A percentile compares a stretch with the other conserved stretches of the same genome.
phyloP scores from a whole-genome alignment of 1,140 invertebrate species.

The Dinoponera quadriceps region DNA sequence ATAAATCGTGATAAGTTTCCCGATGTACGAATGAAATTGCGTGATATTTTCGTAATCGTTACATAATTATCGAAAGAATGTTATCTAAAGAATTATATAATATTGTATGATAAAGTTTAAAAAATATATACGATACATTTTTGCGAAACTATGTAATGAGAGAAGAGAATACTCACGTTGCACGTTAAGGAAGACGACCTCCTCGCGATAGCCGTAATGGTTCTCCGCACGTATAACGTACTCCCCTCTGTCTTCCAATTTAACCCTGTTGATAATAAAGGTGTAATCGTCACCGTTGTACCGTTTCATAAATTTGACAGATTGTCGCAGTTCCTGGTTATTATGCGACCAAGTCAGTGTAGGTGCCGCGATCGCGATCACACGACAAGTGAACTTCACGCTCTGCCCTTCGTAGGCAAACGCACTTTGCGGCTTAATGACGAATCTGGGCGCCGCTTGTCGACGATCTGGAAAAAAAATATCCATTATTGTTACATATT shows the following conservation, averaged over 20 bases:
- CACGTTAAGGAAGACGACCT: conserved; percentile 98
- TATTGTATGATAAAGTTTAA: neutral
- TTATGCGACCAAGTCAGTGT: conserved; percentile 98
- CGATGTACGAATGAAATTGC: too few species aligned
- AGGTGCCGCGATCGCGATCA: conserved; percentile 97
- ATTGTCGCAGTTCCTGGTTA: conserved; percentile 97
- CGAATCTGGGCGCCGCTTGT: conserved; percentile 98
- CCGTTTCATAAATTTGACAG: conserved; percentile 99
- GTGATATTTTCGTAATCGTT: too few species aligned
- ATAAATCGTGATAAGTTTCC: too few species aligned
- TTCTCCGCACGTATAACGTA: conserved; percentile 99
- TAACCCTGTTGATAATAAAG: conserved; percentile 98
- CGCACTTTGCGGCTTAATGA: conserved; percentile 97
- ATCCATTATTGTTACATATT: neutral
- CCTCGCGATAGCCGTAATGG: conserved; percentile 98
- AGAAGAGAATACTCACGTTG: conserved; percentile 90
- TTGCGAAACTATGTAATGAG: conserved; percentile 9
- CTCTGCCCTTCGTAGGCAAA: conserved; percentile 99
- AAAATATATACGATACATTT: neutral
- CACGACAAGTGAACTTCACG: conserved; percentile 98
- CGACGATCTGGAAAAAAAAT: conserved; percentile 91
- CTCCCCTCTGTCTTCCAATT: conserved; percentile 97
- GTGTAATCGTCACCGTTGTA: conserved; percentile 98
- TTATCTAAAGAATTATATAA: too few species aligned
- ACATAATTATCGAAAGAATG: too few species aligned